Evolutionary conservation across 2,888 invertebrate genomes (phyloP), one percentile per base, ranked within the genome.

Genomic region (Brenthis ino): DNA sequence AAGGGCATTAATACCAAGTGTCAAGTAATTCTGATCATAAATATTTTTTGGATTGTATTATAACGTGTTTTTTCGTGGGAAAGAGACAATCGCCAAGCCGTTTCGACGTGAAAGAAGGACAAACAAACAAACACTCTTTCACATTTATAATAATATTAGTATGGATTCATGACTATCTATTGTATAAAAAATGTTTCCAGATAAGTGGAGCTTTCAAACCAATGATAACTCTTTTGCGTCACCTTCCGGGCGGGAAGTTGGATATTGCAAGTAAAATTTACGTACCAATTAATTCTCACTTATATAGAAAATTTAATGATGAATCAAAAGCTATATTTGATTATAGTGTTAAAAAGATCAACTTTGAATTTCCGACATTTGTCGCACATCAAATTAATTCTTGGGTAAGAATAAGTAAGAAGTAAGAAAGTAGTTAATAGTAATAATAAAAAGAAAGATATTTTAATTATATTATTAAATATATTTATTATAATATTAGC

Each of bases 211-310:
- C 78, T 24, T 79, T 82, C 16, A 69, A 55, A 33, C 54, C 71
- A 0, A 57, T 82, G 1, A 72, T 84, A 0, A 37, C 48, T 0
- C 65, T 74, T 1, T 67, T 87, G 53, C 68, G 75, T 37, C 70
- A 77, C 20, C 56, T 85, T 5, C 75, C 76, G 8, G 89, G 93
- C 24, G 94, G 95, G 1, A 89, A 89, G 0, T 77, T 96, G 13
- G 91, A 91, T 47, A 84, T 96, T 48, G 96, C 96, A 0, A 96
- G 96, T 78, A 95, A 94, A 74, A 79, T 96, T 8, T 97, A 93
- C 77, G 80, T 95, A 0, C 90, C 87, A 0, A 16, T 70, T 0
- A 68, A 79, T 0, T 81, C 86, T 0, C 70, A 76, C 3, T 57
- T 96, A 0, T 86, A 93, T 6, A 75, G 85, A 0, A 80, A 82